Evolutionary conservation across 1,140 invertebrate genomes (phyloP).

Genomic region (Rhyacophila brunnea): DNA sequence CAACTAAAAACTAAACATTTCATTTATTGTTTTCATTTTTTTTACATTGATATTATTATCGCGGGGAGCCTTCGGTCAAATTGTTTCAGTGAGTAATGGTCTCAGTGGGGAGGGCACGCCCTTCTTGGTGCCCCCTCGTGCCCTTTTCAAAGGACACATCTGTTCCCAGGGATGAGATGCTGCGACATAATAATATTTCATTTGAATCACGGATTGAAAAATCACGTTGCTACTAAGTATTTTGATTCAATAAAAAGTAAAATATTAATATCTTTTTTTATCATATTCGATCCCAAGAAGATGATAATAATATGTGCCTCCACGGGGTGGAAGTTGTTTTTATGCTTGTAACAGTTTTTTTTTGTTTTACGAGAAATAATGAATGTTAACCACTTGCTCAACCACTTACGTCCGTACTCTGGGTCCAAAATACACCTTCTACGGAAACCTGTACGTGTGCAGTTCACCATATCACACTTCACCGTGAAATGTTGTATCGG

Average conservation of each 20-base stretch:
- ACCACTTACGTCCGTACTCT: too few species aligned
- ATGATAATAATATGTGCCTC: too few species aligned
- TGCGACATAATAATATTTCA: neutral
- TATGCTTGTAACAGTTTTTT: too few species aligned
- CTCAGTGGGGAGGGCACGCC: neutral
- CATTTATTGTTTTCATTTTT: neutral
- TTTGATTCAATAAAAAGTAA: neutral
- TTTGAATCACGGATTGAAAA: neutral
- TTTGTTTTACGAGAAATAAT: too few species aligned
- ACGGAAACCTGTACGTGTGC: too few species aligned
- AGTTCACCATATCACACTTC: too few species aligned
- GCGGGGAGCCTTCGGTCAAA: neutral
- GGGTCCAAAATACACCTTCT: too few species aligned
- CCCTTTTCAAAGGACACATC: constrained; percentile 10
- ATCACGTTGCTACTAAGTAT: neutral
- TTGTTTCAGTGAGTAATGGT: constrained; percentile 14
- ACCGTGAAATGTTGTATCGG: too few species aligned
- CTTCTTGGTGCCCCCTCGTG: neutral
- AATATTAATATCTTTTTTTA: too few species aligned
- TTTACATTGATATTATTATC: neutral
- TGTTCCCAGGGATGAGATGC: constrained; percentile 1
- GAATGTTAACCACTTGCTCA: too few species aligned
- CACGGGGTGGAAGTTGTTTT: too few species aligned
- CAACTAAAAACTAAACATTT: neutral
- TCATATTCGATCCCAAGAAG: too few species aligned